Conservation (phyloP, 2,797 vertebrate species). For the Amazonetta brasiliensis region DNA sequence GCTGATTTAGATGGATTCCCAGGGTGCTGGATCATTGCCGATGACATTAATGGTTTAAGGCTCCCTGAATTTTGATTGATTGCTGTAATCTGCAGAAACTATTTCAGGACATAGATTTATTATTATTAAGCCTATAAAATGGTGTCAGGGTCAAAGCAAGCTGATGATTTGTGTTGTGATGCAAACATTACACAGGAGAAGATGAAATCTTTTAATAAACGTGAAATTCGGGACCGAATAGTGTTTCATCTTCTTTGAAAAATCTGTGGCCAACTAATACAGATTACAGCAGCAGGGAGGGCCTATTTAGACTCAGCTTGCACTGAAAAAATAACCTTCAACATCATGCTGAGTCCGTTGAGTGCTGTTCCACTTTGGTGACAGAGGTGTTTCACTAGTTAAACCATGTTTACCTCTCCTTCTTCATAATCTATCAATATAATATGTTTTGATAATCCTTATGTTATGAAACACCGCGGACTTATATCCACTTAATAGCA, state of each 20-base stretch:
- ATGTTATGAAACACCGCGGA: neutral
- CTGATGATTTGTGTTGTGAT: slow-evolving; percentile 78
- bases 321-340: slow-evolving; percentile 23
- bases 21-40: slow-evolving; percentile 76
- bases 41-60: slow-evolving; percentile 84
- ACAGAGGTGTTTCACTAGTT: neutral
- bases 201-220: slow-evolving; percentile 77
- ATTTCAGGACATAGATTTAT: slow-evolving; percentile 86
- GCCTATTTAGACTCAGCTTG: slow-evolving; percentile 7
- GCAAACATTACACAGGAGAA: slow-evolving; percentile 70
- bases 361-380: neutral
- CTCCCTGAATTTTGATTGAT: slow-evolving; percentile 85
- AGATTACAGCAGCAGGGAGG: neutral
- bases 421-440: neutral
- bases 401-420: neutral
- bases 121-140: slow-evolving; percentile 83
- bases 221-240: slow-evolving; percentile 59
- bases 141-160: slow-evolving; percentile 81
- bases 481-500: neutral
- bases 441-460: neutral
- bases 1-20: slow-evolving; percentile 82
- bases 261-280: slow-evolving; percentile 19
- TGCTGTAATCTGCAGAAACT: slow-evolving; percentile 82
- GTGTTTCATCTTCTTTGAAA: slow-evolving; percentile 55
- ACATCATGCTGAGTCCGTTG: neutral